A percentile compares a stretch with the other conserved stretches of the same genome.
Evolutionary conservation across 2,888 invertebrate genomes (phyloP).

Genomic region (Lycophotia porphyrea): DNA sequence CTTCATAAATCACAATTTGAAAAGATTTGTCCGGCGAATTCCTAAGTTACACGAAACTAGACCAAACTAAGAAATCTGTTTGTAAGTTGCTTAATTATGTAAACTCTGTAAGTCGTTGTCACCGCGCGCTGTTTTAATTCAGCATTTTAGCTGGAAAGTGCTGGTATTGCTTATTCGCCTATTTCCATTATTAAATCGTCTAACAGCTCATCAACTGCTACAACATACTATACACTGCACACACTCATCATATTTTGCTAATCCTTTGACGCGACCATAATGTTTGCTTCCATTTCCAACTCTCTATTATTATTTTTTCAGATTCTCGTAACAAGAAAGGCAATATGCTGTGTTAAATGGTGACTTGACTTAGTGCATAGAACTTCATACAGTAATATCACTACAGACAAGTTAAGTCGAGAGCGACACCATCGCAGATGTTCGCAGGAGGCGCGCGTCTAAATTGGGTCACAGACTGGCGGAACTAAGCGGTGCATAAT

Average conservation of each 20-base stretch:
- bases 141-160: background rate
- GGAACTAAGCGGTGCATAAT: constrained; percentile 82
- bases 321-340: background rate
- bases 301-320: background rate
- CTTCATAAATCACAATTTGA: constrained; percentile 24
- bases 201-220: background rate
- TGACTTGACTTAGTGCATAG: constrained; percentile 29
- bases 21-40: constrained; percentile 17
- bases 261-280: background rate
- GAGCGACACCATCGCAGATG: constrained; percentile 72
- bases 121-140: constrained; percentile 22
- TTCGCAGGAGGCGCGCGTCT: constrained; percentile 67
- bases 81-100: constrained; percentile 51
- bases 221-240: background rate
- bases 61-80: constrained; percentile 45
- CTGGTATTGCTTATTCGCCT: constrained; percentile 3
- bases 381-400: constrained; percentile 62
- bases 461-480: constrained; percentile 81
- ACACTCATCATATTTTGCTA: background rate
- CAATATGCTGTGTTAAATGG: constrained; percentile 7
- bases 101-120: constrained; percentile 29
- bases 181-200: background rate
- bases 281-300: background rate
- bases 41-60: constrained; percentile 36
- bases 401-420: constrained; percentile 66